Percentiles rank a stretch among this genome's conserved stretches.
phyloP scores from a whole-genome alignment of 2,888 invertebrate species.

The Dyspetes luteomarginatus region DNA sequence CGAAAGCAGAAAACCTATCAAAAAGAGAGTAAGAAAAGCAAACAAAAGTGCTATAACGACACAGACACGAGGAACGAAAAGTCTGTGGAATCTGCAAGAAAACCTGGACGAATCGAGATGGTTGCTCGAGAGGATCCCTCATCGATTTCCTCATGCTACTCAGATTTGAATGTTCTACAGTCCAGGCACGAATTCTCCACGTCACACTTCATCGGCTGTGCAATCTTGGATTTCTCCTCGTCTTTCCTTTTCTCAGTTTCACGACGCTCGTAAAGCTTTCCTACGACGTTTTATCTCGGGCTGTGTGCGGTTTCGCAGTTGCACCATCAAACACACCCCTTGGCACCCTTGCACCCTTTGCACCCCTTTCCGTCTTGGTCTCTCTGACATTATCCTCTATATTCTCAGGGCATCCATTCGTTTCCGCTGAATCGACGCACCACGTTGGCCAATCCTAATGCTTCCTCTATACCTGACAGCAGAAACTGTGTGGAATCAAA shows the following conservation, averaged over 20 bases:
- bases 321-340: conserved; percentile 30
- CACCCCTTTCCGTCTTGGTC: not conserved
- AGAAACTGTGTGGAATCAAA: conserved; percentile 34
- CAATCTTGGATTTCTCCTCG: conserved; percentile 64
- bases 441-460: conserved; percentile 25
- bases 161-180: conserved; percentile 73
- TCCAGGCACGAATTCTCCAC: conserved; percentile 72
- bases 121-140: conserved; percentile 47
- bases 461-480: conserved; percentile 28
- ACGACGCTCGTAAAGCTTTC: conserved; percentile 47
- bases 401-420: not conserved
- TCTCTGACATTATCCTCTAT: conserved; percentile 8
- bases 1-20: not conserved
- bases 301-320: conserved; percentile 37
- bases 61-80: too few species aligned
- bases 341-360: conserved; percentile 1
- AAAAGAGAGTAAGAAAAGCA: not conserved
- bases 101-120: conserved; percentile 20
- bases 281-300: conserved; percentile 44
- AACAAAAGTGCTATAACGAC: conserved; percentile 19
- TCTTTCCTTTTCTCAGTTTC: conserved; percentile 23
- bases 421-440: conserved; percentile 60
- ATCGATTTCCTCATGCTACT: conserved; percentile 69
- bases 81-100: conserved; percentile 11
- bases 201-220: conserved; percentile 71